Conservation (phyloP, 2,888 invertebrate genomes). For the Andrena praecox region DNA sequence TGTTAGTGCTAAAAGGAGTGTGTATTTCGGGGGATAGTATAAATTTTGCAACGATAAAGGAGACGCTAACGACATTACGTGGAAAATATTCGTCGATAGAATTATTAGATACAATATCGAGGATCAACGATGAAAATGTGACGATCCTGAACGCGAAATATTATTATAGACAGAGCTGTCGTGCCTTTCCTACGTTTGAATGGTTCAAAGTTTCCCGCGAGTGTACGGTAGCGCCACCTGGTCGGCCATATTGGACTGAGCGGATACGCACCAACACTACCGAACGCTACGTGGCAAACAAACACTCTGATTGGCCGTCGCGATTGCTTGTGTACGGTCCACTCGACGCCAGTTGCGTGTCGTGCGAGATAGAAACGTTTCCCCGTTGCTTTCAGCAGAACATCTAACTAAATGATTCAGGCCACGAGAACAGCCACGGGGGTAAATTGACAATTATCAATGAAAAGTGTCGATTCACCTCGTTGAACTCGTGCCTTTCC, state of each 20-base stretch:
- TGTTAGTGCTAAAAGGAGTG: neutral
- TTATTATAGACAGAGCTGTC: neutral
- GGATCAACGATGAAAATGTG: neutral
- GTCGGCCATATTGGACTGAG: slow-evolving; percentile 44
- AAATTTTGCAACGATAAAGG: neutral
- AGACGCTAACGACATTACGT: neutral
- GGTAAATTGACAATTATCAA: slow-evolving; percentile 80
- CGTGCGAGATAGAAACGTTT: slow-evolving; percentile 62
- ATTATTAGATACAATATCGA: neutral
- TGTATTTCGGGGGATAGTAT: neutral
- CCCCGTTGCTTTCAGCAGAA: slow-evolving; percentile 62
- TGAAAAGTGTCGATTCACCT: slow-evolving; percentile 76
- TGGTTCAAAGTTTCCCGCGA: slow-evolving; percentile 56
- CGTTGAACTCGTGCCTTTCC: slow-evolving; percentile 65
- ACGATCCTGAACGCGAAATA: neutral
- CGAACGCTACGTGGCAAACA: slow-evolving; percentile 25
- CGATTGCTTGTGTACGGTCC: slow-evolving; percentile 69
- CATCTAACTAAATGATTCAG: slow-evolving; percentile 57
- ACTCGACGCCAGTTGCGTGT: slow-evolving; percentile 71
- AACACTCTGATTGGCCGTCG: slow-evolving; percentile 66
- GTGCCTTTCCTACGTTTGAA: slow-evolving; percentile 24
- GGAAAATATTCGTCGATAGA: neutral
- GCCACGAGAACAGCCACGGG: slow-evolving; percentile 70
- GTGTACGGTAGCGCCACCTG: slow-evolving; percentile 47
- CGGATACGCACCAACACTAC: slow-evolving; percentile 35